These are phyloP conservation scores for Tribolium freemani DNA, from an alignment of 2,888 invertebrate genomes.

Conservation along the genomic window DNA sequence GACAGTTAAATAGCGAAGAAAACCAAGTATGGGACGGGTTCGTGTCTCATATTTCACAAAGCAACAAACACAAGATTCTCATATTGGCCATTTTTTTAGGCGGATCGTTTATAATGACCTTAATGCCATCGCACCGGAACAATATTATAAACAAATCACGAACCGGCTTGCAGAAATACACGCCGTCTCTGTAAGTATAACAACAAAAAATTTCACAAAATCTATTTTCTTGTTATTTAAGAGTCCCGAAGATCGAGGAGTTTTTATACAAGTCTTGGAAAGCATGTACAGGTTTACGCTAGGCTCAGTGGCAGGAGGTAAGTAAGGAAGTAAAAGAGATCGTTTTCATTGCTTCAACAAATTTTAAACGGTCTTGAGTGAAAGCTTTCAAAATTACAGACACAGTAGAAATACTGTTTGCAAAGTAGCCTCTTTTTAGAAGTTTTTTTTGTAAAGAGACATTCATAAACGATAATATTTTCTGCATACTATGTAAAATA, in stretches of 20 bases:
- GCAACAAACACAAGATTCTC: background rate
- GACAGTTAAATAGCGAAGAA: conserved; percentile 54
- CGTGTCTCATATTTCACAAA: conserved; percentile 46
- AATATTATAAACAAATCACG: conserved; percentile 94
- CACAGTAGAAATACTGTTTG: too few species aligned
- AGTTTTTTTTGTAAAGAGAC: too few species aligned
- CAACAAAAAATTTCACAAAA: background rate
- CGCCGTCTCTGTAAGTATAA: conserved; percentile 83
- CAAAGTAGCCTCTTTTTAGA: too few species aligned
- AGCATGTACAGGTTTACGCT: conserved; percentile 93
- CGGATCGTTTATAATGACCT: conserved; percentile 92
- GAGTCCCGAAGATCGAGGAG: conserved; percentile 91
- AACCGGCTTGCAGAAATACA: conserved; percentile 89
- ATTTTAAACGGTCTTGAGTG: too few species aligned
- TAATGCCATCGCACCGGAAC: conserved; percentile 92
- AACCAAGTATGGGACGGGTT: conserved; percentile 56
- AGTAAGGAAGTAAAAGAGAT: conserved; percentile 42
- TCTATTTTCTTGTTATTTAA: conserved; percentile 68
- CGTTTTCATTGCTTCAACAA: too few species aligned
- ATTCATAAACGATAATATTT: too few species aligned
- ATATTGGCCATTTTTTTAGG: conserved; percentile 71
- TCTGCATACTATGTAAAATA: too few species aligned
- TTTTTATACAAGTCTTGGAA: conserved; percentile 91
- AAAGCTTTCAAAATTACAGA: too few species aligned
- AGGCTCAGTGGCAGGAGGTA: conserved; percentile 94